Conservation (phyloP, 1,140 invertebrate genomes). For the Eriosoma lanigerum region DNA sequence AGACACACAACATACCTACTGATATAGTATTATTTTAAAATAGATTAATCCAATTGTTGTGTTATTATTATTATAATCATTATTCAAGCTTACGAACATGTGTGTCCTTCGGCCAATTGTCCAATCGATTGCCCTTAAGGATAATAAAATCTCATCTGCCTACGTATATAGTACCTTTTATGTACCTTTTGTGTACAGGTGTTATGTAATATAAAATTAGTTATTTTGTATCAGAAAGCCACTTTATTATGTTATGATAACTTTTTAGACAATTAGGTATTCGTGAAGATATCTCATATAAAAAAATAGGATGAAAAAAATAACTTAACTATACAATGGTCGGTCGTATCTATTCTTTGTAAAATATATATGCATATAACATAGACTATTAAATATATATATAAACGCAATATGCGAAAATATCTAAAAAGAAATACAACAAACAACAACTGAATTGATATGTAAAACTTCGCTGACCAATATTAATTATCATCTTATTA, state of each 20-base stretch:
- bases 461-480: not conserved
- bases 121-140: slow-evolving; percentile 23
- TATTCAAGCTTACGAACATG: slow-evolving; percentile 1
- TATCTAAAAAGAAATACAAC: slow-evolving; percentile 3
- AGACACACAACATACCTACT: not conserved
- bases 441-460: not conserved
- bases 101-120: slow-evolving; percentile 19
- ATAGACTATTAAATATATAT: slow-evolving; percentile 15
- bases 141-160: slow-evolving; percentile 43
- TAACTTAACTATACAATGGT: slow-evolving; percentile 37
- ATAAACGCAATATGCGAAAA: slow-evolving; percentile 3
- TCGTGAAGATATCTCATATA: slow-evolving; percentile 24
- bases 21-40: slow-evolving; percentile 21
- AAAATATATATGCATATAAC: not conserved
- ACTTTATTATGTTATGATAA: slow-evolving; percentile 11
- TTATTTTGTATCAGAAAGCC: slow-evolving; percentile 27
- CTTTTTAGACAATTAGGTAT: slow-evolving; percentile 39
- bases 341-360: not conserved
- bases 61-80: slow-evolving; percentile 26
- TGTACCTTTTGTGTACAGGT: slow-evolving; percentile 26
- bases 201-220: slow-evolving; percentile 36
- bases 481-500: not conserved
- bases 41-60: slow-evolving; percentile 40
- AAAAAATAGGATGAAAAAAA: slow-evolving; percentile 18
- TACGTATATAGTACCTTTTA: slow-evolving; percentile 3